Evolutionary conservation across 2,888 invertebrate species (phyloP), one percentile per base, ranked within the genome.

Genomic region (Cremastinae sp.): DNA sequence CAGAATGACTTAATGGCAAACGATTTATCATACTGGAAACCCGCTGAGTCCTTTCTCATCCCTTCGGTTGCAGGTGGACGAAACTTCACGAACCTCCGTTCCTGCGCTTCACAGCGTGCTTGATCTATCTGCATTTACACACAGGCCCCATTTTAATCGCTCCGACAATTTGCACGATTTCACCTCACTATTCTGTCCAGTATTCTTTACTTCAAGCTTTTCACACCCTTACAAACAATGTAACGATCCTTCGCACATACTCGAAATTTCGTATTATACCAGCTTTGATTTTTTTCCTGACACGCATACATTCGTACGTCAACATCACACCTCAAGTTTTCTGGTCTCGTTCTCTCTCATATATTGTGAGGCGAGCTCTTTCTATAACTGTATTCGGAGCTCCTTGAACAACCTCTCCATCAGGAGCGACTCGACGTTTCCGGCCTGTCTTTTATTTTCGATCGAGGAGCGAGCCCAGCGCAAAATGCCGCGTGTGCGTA

Each of bases 1-100:
- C 80, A 84, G 86, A 87, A 86, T 83, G 83, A 84, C 82, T 83
- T 87, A 86, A 87, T 84, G 84, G 84, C 76, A 74, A 79, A 68
- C 79, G 84, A 84, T 87, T 86, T 85, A 85, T 87, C 86, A 87
- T 86, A 82, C 80, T 77, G 72, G 76, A 78, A 64, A 78, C 75
- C 75, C 65, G 78, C 74, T 70, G 34, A 18, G 59, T 22, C 9
- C 14, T 59, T 43, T 66, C 38, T 49, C 41, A 2, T 62, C 38
- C 56, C 16, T 28, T 16, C 14, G 43, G 69, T 45, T 69, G 61
- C 43, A 72, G 43, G 49, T 69, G 61, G 54, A 49, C 34, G 34
- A 61, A 14, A 10, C 5, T 47, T 4, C 14, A 28, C 20, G 45
- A 14, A 59, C 8, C 9, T n/a, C 12, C 16, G 12, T n/a, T n/a